phyloP scores from a whole-genome alignment of 2,888 invertebrate genomes.

The Yponomeuta plumbellus region DNA sequence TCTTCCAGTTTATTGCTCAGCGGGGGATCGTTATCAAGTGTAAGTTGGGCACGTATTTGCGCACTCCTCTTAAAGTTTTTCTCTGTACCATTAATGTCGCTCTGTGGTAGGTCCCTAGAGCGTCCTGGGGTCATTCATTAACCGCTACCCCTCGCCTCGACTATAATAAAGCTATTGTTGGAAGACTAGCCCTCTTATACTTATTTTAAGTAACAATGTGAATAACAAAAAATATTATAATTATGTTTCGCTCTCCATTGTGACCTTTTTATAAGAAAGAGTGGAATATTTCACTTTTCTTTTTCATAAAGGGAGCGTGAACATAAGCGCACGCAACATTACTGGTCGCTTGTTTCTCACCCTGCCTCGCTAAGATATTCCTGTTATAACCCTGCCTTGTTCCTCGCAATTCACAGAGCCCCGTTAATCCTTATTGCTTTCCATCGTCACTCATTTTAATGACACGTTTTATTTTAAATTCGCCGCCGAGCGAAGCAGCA shows the following conservation, averaged over 20 bases:
- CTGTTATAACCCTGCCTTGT: slow-evolving; percentile 35
- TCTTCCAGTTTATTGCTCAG: slow-evolving; percentile 12
- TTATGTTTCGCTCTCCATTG: not conserved
- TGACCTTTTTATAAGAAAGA: not conserved
- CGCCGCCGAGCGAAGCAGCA: slow-evolving; percentile 23
- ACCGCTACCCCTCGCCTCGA: not conserved
- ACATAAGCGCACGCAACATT: slow-evolving; percentile 27
- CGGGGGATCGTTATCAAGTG: slow-evolving; percentile 17
- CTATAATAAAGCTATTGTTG: too few relatives aligned
- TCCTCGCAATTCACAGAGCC: slow-evolving; percentile 38
- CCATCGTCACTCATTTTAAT: slow-evolving; percentile 37
- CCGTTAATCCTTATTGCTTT: slow-evolving; percentile 29
- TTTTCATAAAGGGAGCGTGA: slow-evolving; percentile 22
- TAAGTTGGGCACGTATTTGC: slow-evolving; percentile 12
- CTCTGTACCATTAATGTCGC: slow-evolving; percentile 48
- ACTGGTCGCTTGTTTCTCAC: slow-evolving; percentile 5
- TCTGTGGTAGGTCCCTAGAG: slow-evolving; percentile 37
- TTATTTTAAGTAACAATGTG: not conserved
- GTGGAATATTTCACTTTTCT: slow-evolving; percentile 30
- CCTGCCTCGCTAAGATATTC: slow-evolving; percentile 32
- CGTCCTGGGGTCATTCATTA: slow-evolving; percentile 17
- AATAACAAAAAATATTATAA: not conserved
- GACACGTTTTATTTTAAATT: slow-evolving; percentile 36
- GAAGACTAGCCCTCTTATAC: not conserved
- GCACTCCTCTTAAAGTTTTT: slow-evolving; percentile 43